These are phyloP conservation scores for Drosophila pseudoobscura DNA, from an alignment of 1,140 invertebrate genomes.

Conservation along the genomic window DNA sequence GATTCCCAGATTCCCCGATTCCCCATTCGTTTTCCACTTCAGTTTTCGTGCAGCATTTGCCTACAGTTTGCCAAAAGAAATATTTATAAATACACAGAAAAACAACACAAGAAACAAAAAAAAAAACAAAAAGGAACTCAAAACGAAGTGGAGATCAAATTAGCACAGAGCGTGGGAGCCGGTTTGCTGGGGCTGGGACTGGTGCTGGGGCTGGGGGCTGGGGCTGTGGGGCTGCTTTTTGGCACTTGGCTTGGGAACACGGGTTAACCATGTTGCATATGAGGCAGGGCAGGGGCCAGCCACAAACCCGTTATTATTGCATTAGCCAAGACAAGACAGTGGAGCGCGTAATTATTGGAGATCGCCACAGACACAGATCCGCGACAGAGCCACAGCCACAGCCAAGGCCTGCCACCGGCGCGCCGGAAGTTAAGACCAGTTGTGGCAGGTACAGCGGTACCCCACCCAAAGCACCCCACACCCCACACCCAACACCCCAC, in stretches of 20 bases:
- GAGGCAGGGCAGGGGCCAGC: conserved; percentile 26
- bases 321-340: conserved; percentile 59
- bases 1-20: background rate
- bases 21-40: conserved; percentile 39
- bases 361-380: conserved; percentile 14
- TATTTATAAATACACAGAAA: conserved; percentile 73
- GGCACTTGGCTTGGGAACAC: conserved; percentile 28
- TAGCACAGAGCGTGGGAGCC: conserved; percentile 80
- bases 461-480: background rate
- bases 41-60: conserved; percentile 62
- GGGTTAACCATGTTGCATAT: conserved; percentile 51
- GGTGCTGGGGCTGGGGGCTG: background rate
- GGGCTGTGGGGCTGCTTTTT: conserved; percentile 7
- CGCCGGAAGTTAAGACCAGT: conserved; percentile 73
- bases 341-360: conserved; percentile 65
- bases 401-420: conserved; percentile 55
- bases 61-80: conserved; percentile 52
- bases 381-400: conserved; percentile 17
- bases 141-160: conserved; percentile 76
- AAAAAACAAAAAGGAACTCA: conserved; percentile 4
- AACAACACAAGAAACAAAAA: conserved; percentile 11
- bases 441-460: conserved; percentile 44
- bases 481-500: conserved; percentile 13
- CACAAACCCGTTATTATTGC: conserved; percentile 63
- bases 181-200: conserved; percentile 35